These are phyloP conservation scores for Synanceia verrucosa DNA, from an alignment of 2,797 vertebrate species.

Conservation along the genomic window DNA sequence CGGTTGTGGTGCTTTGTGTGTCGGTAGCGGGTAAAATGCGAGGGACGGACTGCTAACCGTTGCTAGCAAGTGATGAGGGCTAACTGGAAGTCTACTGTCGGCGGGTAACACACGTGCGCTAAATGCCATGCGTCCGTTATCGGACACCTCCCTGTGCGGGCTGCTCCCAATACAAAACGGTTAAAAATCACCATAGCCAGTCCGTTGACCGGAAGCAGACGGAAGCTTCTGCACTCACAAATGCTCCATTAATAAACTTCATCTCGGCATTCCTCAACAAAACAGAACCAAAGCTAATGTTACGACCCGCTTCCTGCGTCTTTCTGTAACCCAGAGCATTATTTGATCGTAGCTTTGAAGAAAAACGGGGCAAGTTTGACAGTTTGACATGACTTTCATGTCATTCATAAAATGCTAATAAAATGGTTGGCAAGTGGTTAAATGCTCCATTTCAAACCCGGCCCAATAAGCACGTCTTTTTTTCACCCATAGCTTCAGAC, in stretches of 20 bases:
- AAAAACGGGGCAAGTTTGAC: not conserved
- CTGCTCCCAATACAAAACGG: not conserved
- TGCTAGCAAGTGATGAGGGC: constrained; percentile 45
- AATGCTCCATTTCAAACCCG: not conserved
- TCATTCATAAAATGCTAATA: not conserved
- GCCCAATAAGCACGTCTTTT: not conserved
- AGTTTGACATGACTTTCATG: not conserved
- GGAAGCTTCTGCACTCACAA: not conserved
- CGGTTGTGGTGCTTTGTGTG: not conserved
- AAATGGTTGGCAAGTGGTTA: not conserved
- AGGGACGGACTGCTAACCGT: constrained; percentile 12
- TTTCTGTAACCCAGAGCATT: not conserved
- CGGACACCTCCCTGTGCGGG: constrained; percentile 42
- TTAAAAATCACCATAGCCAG: rapidly evolving
- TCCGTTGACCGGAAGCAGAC: rapidly evolving
- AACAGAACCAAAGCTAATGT: not conserved
- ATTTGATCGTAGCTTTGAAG: not conserved
- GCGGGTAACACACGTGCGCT: constrained; percentile 69
- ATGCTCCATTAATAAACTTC: not conserved
- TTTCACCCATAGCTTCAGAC: not conserved
- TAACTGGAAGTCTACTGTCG: constrained; percentile 38
- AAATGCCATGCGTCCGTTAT: constrained; percentile 52
- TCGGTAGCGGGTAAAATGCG: not conserved
- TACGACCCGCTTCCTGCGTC: not conserved
- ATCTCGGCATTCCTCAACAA: not conserved